These are phyloP conservation scores for Apogon hyalosoma DNA, from an alignment of 2,797 vertebrate species.

Conservation along the genomic window DNA sequence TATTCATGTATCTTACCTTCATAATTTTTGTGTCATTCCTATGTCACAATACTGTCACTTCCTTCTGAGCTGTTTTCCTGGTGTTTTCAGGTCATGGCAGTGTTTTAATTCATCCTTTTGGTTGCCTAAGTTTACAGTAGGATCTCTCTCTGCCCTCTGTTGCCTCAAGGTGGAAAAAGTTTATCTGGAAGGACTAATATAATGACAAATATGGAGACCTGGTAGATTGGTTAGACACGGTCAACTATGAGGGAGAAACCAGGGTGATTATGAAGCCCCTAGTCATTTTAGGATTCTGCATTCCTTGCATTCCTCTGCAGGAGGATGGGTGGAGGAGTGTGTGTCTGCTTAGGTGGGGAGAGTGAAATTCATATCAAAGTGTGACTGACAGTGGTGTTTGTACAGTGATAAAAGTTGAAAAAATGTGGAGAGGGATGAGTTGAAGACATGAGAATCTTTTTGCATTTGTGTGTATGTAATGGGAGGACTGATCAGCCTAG, in stretches of 20 bases:
- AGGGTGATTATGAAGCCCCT: slow-evolving; percentile 37
- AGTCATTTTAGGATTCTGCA: slow-evolving; percentile 56
- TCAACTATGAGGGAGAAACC: slow-evolving; percentile 6
- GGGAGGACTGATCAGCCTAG: not conserved
- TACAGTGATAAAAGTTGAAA: slow-evolving; percentile 34
- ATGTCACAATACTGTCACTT: too few species aligned
- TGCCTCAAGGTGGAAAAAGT: not conserved
- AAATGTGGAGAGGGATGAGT: not conserved
- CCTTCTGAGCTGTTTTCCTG: too few species aligned
- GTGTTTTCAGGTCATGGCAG: too few species aligned
- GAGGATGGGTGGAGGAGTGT: slow-evolving; percentile 60
- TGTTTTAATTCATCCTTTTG: too few species aligned
- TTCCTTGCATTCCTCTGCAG: slow-evolving; percentile 72
- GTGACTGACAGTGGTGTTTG: slow-evolving; percentile 30
- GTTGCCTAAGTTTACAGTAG: slow-evolving; percentile 16
- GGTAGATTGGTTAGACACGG: too few species aligned
- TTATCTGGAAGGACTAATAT: too few species aligned
- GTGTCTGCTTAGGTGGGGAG: slow-evolving; percentile 17
- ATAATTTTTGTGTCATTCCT: too few species aligned
- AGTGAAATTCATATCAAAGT: slow-evolving; percentile 33
- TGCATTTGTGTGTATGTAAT: not conserved
- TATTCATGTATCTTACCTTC: too few species aligned
- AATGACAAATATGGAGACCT: too few species aligned
- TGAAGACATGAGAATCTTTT: slow-evolving; percentile 9
- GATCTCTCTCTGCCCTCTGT: not conserved